phyloP scores from a whole-genome alignment of 2,113 vertebrate genomes.

The Festucalex cinctus region DNA sequence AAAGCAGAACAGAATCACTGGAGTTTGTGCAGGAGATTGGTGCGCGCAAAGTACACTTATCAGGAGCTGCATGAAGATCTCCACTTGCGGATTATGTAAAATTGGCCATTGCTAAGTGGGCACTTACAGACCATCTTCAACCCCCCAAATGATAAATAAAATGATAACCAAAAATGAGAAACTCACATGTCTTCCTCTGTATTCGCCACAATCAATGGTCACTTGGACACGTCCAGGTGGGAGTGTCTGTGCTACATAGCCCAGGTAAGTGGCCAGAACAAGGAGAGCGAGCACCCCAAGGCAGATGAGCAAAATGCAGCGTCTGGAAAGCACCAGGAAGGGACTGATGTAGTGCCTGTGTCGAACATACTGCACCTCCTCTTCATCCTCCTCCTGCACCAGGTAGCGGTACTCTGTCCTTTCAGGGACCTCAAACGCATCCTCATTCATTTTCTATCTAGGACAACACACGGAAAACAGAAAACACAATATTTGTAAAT shows the following conservation, averaged over 20 bases:
- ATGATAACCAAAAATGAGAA: neutral
- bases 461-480: neutral
- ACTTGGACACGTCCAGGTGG: slow-evolving; percentile 49
- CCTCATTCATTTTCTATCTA: slow-evolving; percentile 70
- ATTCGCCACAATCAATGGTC: slow-evolving; percentile 58
- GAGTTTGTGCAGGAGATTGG: too few relatives aligned
- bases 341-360: slow-evolving; percentile 67
- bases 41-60: too few relatives aligned
- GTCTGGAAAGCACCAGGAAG: slow-evolving; percentile 62
- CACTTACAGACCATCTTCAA: too few relatives aligned
- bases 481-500: too few relatives aligned
- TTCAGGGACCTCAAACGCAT: slow-evolving; percentile 63
- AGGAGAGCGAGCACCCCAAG: slow-evolving; percentile 56
- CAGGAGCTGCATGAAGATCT: too few relatives aligned
- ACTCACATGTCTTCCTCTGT: slow-evolving; percentile 57
- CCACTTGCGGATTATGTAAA: too few relatives aligned
- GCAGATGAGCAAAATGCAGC: slow-evolving; percentile 63
- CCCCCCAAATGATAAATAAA: neutral
- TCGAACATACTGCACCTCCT: slow-evolving; percentile 60
- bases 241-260: slow-evolving; percentile 68
- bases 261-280: slow-evolving; percentile 65
- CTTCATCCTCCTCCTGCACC: slow-evolving; percentile 71
- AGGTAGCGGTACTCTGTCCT: slow-evolving; percentile 74
- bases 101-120: too few relatives aligned
- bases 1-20: too few relatives aligned